Conservation (phyloP, 2,888 invertebrate genomes). For the Rhamnusium bicolor region DNA sequence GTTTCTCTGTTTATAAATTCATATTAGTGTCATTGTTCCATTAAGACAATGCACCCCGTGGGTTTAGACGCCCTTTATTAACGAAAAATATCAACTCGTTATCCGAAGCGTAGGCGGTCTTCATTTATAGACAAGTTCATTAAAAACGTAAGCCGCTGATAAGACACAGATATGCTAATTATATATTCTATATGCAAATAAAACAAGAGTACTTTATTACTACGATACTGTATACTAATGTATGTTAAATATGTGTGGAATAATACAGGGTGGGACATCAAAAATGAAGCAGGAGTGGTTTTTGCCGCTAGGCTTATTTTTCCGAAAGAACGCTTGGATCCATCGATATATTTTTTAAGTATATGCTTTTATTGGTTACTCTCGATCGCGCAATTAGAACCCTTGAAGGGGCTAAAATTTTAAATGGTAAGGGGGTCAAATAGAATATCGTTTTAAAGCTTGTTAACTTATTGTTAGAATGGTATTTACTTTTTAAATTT, state of each 20-base stretch:
- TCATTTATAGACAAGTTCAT: conserved; percentile 26
- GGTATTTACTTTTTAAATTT: too few species aligned
- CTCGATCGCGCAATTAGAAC: too few species aligned
- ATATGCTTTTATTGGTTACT: too few species aligned
- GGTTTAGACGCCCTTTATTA: conserved; percentile 48
- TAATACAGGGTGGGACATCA: background rate
- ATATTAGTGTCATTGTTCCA: conserved; percentile 60
- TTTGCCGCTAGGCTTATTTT: too few species aligned
- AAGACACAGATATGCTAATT: conserved; percentile 22
- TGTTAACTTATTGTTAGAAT: too few species aligned
- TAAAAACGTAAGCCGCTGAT: conserved; percentile 26
- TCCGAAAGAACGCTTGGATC: too few species aligned
- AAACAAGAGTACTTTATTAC: background rate
- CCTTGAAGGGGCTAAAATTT: too few species aligned
- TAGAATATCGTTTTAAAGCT: too few species aligned
- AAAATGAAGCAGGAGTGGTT: background rate
- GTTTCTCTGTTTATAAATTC: conserved; percentile 56
- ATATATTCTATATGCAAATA: conserved; percentile 21
- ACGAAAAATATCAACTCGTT: conserved; percentile 38
- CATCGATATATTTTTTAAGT: too few species aligned
- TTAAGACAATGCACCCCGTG: conserved; percentile 59
- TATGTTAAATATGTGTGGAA: background rate
- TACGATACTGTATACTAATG: background rate
- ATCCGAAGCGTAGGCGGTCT: conserved; percentile 18
- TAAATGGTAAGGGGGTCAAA: too few species aligned